phyloP scores from a whole-genome alignment of 2,888 invertebrate species.

The Octodonta nipae region DNA sequence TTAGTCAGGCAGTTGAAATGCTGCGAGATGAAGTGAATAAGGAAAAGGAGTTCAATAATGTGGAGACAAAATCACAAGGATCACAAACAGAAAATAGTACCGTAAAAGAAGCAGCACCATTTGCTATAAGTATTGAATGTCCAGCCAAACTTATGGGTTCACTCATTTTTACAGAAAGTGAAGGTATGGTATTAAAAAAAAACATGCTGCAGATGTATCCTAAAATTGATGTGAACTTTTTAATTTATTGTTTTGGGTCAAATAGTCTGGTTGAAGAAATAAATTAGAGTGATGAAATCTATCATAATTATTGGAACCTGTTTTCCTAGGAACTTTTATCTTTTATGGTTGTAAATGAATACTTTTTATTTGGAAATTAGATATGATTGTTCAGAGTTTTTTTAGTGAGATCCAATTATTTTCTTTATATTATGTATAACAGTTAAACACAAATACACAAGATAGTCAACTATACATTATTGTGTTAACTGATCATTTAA shows the following conservation, averaged over 20 bases:
- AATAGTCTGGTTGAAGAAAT: not conserved
- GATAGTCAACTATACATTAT: too few species aligned
- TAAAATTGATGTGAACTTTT: not conserved
- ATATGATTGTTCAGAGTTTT: too few species aligned
- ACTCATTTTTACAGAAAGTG: slow-evolving; percentile 15
- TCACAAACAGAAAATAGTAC: slow-evolving; percentile 16
- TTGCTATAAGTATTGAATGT: slow-evolving; percentile 14
- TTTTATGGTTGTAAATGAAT: too few species aligned
- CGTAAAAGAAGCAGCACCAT: slow-evolving; percentile 16
- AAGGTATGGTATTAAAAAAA: slow-evolving; percentile 6
- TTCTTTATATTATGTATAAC: too few species aligned
- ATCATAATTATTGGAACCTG: too few species aligned
- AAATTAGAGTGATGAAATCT: too few species aligned
- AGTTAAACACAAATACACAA: too few species aligned
- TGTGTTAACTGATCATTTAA: too few species aligned
- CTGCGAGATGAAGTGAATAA: slow-evolving; percentile 3
- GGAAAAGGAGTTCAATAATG: not conserved
- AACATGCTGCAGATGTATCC: too few species aligned
- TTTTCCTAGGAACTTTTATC: too few species aligned
- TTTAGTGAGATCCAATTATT: too few species aligned
- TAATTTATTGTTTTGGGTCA: not conserved
- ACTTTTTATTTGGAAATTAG: too few species aligned
- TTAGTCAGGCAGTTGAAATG: slow-evolving; percentile 9
- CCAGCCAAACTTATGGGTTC: slow-evolving; percentile 14
- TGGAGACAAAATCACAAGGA: slow-evolving; percentile 7